Evolutionary conservation across 2,113 vertebrate genomes (phyloP).

Genomic region (Hippocampus mohnikei): DNA sequence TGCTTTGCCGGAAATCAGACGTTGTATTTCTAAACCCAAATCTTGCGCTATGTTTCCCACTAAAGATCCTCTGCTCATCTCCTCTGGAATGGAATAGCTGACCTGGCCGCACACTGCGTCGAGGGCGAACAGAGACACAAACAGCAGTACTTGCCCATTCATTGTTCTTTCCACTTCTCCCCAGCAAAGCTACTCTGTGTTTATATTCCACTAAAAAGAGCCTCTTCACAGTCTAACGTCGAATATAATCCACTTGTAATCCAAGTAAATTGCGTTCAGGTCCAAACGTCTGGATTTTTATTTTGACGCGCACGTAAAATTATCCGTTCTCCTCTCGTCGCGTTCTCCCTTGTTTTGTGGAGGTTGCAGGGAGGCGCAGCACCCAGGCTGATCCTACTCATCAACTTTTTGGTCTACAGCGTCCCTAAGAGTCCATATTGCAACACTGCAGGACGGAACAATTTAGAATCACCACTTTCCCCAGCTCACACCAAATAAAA

Average conservation of each 20-base stretch:
- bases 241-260: not conserved
- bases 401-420: conserved; percentile 5
- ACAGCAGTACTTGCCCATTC: conserved; percentile 12
- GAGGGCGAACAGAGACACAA: conserved; percentile 6
- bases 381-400: not conserved
- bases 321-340: not conserved
- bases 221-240: not conserved
- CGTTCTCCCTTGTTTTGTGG: not conserved
- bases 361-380: not conserved
- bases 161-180: conserved; percentile 10
- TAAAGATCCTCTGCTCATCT: conserved; percentile 11
- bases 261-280: not conserved
- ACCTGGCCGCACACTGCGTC: conserved; percentile 4
- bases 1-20: conserved; percentile 1
- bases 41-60: conserved; percentile 11
- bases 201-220: conserved; percentile 1
- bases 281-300: not conserved
- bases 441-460: not conserved
- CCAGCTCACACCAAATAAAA: too few relatives aligned
- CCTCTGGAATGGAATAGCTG: conserved; percentile 18
- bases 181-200: not conserved
- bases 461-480: too few relatives aligned
- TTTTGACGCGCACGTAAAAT: not conserved
- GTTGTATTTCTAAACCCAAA: conserved; percentile 6
- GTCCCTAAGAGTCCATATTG: conserved; percentile 7